These are phyloP conservation scores for Rhynchonycteris naso DNA, from an alignment of 2,797 vertebrate species.

Conservation along the genomic window DNA sequence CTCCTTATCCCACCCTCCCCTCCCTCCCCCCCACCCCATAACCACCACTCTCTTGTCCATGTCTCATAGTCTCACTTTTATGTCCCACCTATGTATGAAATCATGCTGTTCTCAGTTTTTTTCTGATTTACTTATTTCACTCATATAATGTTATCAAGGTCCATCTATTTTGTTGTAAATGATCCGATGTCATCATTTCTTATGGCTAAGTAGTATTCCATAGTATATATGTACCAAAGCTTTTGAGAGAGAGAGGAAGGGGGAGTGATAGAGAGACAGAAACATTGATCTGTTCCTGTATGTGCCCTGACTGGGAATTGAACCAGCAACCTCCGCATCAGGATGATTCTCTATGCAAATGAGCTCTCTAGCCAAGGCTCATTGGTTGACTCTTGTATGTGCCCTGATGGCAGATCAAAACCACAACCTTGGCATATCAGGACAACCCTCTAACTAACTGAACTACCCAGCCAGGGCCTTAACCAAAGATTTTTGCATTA, in stretches of 20 bases:
- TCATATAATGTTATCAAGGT: too few relatives aligned
- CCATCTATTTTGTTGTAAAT: too few relatives aligned
- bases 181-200: too few relatives aligned
- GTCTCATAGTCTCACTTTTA: too few relatives aligned
- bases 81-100: too few relatives aligned
- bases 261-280: not conserved
- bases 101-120: too few relatives aligned
- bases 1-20: too few relatives aligned
- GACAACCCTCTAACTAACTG: not conserved
- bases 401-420: not conserved
- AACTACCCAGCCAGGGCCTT: not conserved
- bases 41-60: too few relatives aligned
- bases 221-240: too few relatives aligned
- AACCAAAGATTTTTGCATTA: not conserved
- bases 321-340: not conserved
- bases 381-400: not conserved
- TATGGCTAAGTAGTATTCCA: too few relatives aligned
- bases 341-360: not conserved
- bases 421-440: not conserved
- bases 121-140: too few relatives aligned
- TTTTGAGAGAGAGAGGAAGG: not conserved
- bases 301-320: not conserved
- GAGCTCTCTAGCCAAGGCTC: not conserved
- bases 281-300: not conserved
- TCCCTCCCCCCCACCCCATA: too few relatives aligned